Base-by-base conservation (phyloP, 2,888 invertebrate species). In the Cistogaster globosa region DNA sequence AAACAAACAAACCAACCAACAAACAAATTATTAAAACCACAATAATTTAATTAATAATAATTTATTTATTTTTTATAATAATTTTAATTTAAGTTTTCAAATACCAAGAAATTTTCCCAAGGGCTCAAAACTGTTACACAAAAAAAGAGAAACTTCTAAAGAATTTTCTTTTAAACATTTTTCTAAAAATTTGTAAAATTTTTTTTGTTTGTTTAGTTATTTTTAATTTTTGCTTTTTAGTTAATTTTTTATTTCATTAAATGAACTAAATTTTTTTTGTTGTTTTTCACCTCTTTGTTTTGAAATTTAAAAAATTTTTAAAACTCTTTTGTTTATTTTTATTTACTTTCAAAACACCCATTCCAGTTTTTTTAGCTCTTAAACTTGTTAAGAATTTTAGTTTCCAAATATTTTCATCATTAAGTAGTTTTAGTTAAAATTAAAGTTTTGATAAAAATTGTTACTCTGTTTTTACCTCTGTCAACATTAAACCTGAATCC, bases 91-190 rank as follows among this genome's bases (percentile, higher is more conserved):
- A 69, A 60, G 11, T 51, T 75, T 72, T 60, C 5, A 55, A 57
- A 72, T 65, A 90, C 90, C 89, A 90, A 91, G 90, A 90, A 42
- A 90, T 90, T 91, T 90, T 90, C 90, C 90, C 88, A 87, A 90
- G 90, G 89, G 89, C 90, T 88, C 91, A 90, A 90, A 88, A 88
- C 80, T 67, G 58, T 84, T 86, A 80, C 63, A 78, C 63, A 78
- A 69, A 72, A 60, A 78, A 38, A 62, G 76, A 78, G 45, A 80
- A 58, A 65, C 74, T 74, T 68, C n/a, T 16, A 69, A 77, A 62
- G 26, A 36, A 62, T 57, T 76, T 45, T 38, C 38, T 75, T 76
- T 62, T 20, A 38, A 45, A 78, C 51, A 48, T 36, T 62, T 48
- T 63, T 68, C 42, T 9, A 42, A 69, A 63, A 78, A 55, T 51